A percentile compares a stretch with the other conserved stretches of the same genome.
These are phyloP conservation scores for Acrobasis consociella DNA, from an alignment of 2,888 invertebrate species.

Conservation along the genomic window DNA sequence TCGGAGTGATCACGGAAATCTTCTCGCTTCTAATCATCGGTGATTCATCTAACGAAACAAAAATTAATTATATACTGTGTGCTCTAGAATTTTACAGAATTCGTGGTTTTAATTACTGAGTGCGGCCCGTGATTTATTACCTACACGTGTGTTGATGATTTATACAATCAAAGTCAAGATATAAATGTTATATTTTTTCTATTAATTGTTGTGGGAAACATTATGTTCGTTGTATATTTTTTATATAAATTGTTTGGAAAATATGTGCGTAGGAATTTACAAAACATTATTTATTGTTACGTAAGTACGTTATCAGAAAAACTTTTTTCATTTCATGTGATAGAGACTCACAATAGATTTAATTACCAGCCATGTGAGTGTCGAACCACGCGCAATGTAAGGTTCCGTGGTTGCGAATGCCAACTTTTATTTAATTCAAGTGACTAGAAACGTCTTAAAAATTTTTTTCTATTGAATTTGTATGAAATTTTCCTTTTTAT, in stretches of 20 bases:
- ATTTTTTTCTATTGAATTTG: no score
- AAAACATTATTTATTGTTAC: neutral
- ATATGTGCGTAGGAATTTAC: conserved; percentile 2
- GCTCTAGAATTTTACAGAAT: conserved; percentile 68
- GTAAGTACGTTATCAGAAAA: no score
- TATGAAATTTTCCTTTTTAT: no score
- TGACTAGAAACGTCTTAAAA: no score
- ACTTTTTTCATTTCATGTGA: no score
- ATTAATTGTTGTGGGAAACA: conserved; percentile 29
- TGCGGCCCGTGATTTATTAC: conserved; percentile 70
- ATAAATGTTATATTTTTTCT: conserved; percentile 28
- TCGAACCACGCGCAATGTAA: no score
- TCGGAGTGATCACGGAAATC: conserved; percentile 61
- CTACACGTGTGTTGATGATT: conserved; percentile 65
- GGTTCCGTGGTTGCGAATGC: no score
- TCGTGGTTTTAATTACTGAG: conserved; percentile 76
- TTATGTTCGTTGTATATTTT: conserved; percentile 25
- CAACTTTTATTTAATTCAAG: no score
- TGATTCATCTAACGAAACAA: conserved; percentile 78
- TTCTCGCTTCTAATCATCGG: conserved; percentile 70
- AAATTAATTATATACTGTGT: conserved; percentile 77
- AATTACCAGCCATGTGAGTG: no score
- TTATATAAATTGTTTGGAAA: conserved; percentile 29
- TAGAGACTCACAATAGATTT: no score
- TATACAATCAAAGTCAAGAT: conserved; percentile 49